Conservation (phyloP, 2,888 invertebrate genomes). For the Sympetrum striolatum region DNA sequence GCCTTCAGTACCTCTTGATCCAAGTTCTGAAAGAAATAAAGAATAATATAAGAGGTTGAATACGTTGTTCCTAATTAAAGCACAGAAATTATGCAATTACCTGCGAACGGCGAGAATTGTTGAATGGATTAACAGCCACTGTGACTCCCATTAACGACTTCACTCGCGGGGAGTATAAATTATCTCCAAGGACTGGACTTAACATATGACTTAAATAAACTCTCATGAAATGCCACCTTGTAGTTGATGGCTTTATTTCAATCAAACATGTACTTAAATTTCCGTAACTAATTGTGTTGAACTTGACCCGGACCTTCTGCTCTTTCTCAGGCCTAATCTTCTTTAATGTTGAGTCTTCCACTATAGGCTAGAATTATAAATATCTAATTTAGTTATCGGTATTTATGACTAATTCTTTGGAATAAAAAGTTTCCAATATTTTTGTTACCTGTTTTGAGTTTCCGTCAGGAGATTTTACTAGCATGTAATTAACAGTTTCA, state of each 20-base stretch:
- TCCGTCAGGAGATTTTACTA: neutral
- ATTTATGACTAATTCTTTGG: conserved; percentile 50
- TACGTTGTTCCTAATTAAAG: conserved; percentile 3
- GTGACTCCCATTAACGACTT: conserved; percentile 55
- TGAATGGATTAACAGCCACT: conserved; percentile 55
- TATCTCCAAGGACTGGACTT: conserved; percentile 59
- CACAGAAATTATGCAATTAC: conserved; percentile 49
- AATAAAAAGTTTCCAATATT: neutral
- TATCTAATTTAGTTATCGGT: conserved; percentile 47
- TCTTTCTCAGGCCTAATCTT: conserved; percentile 49
- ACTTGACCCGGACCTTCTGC: conserved; percentile 52
- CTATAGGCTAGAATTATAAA: conserved; percentile 47
- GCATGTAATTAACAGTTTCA: conserved; percentile 44
- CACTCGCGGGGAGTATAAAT: conserved; percentile 56
- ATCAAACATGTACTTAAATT: conserved; percentile 54
- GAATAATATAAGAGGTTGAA: neutral
- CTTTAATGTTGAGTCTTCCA: conserved; percentile 50
- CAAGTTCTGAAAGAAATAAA: conserved; percentile 44
- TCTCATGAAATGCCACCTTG: conserved; percentile 56
- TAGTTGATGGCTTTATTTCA: conserved; percentile 54
- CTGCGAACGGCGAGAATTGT: conserved; percentile 49
- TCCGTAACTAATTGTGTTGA: conserved; percentile 53
- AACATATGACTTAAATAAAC: conserved; percentile 57
- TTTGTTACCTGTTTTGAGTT: neutral
- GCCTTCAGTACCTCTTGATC: conserved; percentile 49